phyloP scores from a whole-genome alignment of 2,797 vertebrate species.

The Brachyrhaphis roseni region DNA sequence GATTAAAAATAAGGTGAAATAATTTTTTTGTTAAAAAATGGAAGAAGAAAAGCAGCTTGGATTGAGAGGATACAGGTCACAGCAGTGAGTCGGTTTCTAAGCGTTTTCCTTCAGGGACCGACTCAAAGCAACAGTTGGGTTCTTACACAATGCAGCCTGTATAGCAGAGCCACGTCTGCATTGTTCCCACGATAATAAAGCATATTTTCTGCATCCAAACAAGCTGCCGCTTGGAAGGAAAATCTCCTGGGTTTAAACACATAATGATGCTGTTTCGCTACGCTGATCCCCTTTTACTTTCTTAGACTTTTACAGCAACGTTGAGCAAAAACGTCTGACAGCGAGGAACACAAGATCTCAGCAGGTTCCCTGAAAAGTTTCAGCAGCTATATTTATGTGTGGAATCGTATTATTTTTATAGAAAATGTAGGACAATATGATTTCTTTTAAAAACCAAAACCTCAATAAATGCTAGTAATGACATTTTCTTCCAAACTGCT shows the following conservation, averaged over 20 bases:
- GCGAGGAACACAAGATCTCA: background rate
- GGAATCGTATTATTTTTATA: background rate
- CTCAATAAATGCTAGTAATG: background rate
- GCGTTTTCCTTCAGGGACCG: background rate
- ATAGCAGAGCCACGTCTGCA: conserved; percentile 1
- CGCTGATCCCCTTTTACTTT: background rate
- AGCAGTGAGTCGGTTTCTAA: background rate
- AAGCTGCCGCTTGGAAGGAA: background rate
- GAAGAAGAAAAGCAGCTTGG: conserved; percentile 8
- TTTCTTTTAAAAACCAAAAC: background rate
- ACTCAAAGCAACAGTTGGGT: conserved; percentile 4
- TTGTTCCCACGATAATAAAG: background rate
- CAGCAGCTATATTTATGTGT: background rate
- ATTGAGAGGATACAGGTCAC: conserved; percentile 3
- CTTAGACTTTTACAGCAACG: background rate
- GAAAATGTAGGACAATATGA: background rate
- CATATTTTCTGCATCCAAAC: conserved; percentile 10
- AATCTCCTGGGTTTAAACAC: background rate
- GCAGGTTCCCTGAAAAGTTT: background rate
- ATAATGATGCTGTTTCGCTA: background rate
- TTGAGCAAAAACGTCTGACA: background rate
- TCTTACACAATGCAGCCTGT: conserved; percentile 9
- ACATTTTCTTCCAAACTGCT: background rate
- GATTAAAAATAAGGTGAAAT: conserved; percentile 5
- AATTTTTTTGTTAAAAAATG: conserved; percentile 15